phyloP scores from a whole-genome alignment of 2,113 vertebrate species.

The Chlamydotis undulata region DNA sequence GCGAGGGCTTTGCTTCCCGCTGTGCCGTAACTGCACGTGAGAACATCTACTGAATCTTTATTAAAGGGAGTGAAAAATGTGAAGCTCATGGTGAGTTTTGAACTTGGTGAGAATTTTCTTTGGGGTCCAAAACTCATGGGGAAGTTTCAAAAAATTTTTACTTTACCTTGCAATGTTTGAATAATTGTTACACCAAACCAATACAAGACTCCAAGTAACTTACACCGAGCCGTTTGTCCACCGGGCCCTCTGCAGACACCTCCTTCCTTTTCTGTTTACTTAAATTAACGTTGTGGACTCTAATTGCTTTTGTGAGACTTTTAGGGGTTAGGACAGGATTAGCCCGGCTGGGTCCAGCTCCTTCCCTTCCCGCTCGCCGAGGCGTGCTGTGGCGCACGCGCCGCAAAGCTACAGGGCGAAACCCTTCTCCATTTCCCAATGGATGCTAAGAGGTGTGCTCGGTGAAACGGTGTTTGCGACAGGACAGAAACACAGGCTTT shows the following conservation, averaged over 20 bases:
- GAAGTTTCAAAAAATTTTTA: neutral
- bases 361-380: neutral
- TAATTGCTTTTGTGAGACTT: neutral
- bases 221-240: fast-evolving
- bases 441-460: neutral
- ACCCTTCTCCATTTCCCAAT: neutral
- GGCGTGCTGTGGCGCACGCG: fast-evolving
- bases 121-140: neutral
- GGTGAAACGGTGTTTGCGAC: neutral
- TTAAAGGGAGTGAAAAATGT: neutral
- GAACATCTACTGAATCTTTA: neutral
- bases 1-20: neutral
- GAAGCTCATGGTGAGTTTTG: neutral
- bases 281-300: neutral
- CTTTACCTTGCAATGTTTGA: neutral
- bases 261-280: neutral
- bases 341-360: neutral
- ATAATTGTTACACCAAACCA: neutral
- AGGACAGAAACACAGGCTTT: neutral
- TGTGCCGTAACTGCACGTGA: fast-evolving
- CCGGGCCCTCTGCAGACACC: neutral
- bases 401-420: neutral
- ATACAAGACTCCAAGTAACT: neutral
- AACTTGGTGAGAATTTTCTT: neutral
- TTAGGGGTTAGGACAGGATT: neutral